Conservation (phyloP, 2,888 invertebrate species). For the Thereva unica region DNA sequence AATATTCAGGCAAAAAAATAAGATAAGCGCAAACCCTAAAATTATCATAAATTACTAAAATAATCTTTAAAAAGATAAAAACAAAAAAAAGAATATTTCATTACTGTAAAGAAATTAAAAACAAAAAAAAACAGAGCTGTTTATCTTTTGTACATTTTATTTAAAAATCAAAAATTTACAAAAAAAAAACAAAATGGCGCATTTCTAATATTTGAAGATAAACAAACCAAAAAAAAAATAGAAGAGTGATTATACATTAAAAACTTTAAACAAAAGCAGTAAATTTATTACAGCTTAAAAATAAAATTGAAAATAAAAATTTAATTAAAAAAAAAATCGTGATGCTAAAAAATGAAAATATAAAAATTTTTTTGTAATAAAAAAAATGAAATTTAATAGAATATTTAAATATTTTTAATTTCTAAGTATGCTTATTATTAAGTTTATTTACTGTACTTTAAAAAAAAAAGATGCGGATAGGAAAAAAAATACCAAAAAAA, state of each 20-base stretch:
- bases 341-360: constrained; percentile 32
- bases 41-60: constrained; percentile 30
- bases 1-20: constrained; percentile 34
- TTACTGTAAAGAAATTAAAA: neutral
- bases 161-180: constrained; percentile 31
- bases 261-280: constrained; percentile 19
- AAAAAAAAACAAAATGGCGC: constrained; percentile 6
- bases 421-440: constrained; percentile 34
- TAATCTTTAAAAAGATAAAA: constrained; percentile 30
- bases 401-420: constrained; percentile 1
- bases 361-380: constrained; percentile 11
- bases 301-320: constrained; percentile 30
- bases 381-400: too few relatives aligned
- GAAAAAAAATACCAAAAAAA: constrained; percentile 17
- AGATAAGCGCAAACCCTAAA: constrained; percentile 31
- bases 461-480: too few relatives aligned
- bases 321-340: constrained; percentile 18
- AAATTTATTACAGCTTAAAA: constrained; percentile 33
- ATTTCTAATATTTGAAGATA: constrained; percentile 29
- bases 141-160: constrained; percentile 35
- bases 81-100: constrained; percentile 14
- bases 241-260: constrained; percentile 20
- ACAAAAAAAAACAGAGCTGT: constrained; percentile 30
- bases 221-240: constrained; percentile 5
- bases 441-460: constrained; percentile 25